Base-by-base conservation (phyloP, 2,888 invertebrate genomes). In the Thysanoteuthis rhombus region DNA sequence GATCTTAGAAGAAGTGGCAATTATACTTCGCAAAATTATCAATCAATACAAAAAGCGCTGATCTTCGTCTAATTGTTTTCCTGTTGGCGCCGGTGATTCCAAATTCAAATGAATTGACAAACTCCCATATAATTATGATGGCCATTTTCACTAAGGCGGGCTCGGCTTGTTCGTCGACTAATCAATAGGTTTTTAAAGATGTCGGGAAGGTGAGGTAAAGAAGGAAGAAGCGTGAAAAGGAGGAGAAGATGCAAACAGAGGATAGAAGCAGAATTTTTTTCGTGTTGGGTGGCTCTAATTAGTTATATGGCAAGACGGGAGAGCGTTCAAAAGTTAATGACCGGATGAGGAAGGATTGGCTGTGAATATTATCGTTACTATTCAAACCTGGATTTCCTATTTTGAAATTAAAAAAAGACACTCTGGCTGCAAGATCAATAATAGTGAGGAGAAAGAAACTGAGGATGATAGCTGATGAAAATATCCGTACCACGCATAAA, bases 81-180 rank as follows among this genome's bases (percentile, higher is more conserved):
- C 75, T 36, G n/a, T 36, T 75, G 75, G 75, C 75, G n/a, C 75
- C 75, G 75, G 75, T 75, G 16, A 75, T 75, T 75, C n/a, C n/a
- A n/a, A 75, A 75, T 75, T 75, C 75, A 75, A 75, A 75, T 75
- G 75, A 75, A n/a, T n/a, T 75, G 75, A n/a, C n/a, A 75, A 75
- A n/a, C 36, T n/a, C 75, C n/a, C n/a, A 36, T 75, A 36, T 75
- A 75, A 75, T 75, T 75, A 75, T 75, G 75, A n/a, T n/a, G 75
- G 75, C 75, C 75, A n/a, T 75, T 75, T 75, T 75, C 16, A 36
- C n/a, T 75, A 75, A 75, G n/a, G 16, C 75, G 75, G 75, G 75
- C 36, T 75, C n/a, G 75, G 75, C 75, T 52, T 52, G 52, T 52
- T 52, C 25, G 25, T 52, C 25, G 52, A 22, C 52, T 12, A 75